Evolutionary conservation across 2,797 vertebrate genomes (phyloP).

Genomic region (Aselliscus stoliczkanus): DNA sequence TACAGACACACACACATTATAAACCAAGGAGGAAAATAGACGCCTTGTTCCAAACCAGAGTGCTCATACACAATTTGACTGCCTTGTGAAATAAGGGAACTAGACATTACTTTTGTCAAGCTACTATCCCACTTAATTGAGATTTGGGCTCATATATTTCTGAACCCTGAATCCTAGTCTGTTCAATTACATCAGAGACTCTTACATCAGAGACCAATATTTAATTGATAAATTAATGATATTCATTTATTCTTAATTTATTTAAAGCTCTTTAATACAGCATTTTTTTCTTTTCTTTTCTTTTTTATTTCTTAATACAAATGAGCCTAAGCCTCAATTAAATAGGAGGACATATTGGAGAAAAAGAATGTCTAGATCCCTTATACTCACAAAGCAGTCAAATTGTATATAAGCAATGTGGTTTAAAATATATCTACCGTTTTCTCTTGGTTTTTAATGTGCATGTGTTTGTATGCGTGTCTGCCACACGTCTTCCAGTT

Average conservation of each 20-base stretch:
- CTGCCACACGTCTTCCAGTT: neutral
- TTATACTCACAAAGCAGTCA: neutral
- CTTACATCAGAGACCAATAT: neutral
- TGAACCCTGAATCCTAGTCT: neutral
- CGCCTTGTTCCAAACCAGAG: neutral
- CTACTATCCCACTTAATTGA: neutral
- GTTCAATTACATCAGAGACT: neutral
- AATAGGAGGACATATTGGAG: neutral
- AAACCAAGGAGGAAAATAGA: neutral
- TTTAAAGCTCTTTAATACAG: neutral
- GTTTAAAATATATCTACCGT: neutral
- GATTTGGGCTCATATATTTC: neutral
- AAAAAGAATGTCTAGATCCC: neutral
- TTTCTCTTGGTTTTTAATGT: neutral
- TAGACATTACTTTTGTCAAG: neutral
- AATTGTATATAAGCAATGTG: neutral
- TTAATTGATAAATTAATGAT: neutral
- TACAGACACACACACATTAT: neutral
- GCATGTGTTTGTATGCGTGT: neutral
- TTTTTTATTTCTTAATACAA: neutral
- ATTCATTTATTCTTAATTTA: neutral
- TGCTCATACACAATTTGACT: neutral
- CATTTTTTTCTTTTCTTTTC: no score
- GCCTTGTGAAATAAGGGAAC: neutral
- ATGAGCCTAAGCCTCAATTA: neutral